These are phyloP conservation scores for Crepidodera aurea DNA, from an alignment of 2,888 invertebrate species.

Conservation along the genomic window DNA sequence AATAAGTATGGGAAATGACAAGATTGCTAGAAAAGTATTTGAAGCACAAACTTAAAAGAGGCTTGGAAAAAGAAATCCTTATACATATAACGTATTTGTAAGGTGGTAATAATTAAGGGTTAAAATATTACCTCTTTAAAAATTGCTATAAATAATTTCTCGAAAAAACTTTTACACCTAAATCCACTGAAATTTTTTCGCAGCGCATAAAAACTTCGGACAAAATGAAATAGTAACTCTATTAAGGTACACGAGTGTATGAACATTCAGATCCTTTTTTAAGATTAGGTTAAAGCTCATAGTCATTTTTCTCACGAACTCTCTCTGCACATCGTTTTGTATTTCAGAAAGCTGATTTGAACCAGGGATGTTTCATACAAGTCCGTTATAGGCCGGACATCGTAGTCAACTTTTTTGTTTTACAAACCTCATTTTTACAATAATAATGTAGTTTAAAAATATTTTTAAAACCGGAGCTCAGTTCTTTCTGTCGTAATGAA, in stretches of 20 bases:
- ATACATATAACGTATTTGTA: too few relatives aligned
- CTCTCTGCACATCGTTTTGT: conserved; percentile 19
- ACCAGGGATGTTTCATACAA: conserved; percentile 3
- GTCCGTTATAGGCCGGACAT: neutral
- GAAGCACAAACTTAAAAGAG: too few relatives aligned
- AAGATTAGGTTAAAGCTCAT: conserved; percentile 25
- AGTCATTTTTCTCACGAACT: conserved; percentile 27
- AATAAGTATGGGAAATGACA: too few relatives aligned
- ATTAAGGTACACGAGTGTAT: conserved; percentile 16
- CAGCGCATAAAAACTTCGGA: conserved; percentile 1
- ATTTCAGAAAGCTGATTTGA: conserved; percentile 12
- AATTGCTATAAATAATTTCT: neutral
- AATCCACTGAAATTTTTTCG: neutral
- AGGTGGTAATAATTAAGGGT: too few relatives aligned
- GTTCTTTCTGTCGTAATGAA: too few relatives aligned
- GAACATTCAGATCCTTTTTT: conserved; percentile 22
- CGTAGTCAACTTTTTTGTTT: too few relatives aligned
- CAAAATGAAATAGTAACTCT: conserved; percentile 24
- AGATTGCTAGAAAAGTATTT: too few relatives aligned
- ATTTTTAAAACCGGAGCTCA: too few relatives aligned
- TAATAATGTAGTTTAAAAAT: too few relatives aligned
- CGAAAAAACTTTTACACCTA: neutral
- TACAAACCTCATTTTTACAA: too few relatives aligned
- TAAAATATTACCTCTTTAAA: too few relatives aligned
- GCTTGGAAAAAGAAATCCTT: too few relatives aligned